Evolutionary conservation across 1,140 invertebrate species (phyloP).

Genomic region (Uloborus diversus): DNA sequence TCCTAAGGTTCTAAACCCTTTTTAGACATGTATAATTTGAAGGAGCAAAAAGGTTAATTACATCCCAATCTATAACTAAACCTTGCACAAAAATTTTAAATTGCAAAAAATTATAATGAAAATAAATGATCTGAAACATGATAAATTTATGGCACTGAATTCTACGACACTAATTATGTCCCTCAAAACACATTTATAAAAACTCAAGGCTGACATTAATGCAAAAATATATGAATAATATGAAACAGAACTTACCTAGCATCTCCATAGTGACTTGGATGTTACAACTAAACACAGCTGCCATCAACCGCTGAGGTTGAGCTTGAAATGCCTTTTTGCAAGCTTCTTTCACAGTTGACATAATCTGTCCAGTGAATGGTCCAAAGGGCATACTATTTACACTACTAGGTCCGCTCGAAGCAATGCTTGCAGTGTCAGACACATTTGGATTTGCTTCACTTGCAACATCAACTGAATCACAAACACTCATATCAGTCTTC

Average conservation of each 20-base stretch:
- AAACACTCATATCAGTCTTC: conserved; percentile 4
- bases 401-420: conserved; percentile 10
- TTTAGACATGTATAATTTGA: too few species aligned
- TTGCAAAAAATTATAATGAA: not conserved
- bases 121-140: not conserved
- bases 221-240: too few species aligned
- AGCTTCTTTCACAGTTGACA: conserved; percentile 89
- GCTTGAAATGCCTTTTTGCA: conserved; percentile 88
- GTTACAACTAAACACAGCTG: conserved; percentile 95
- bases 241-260: conserved; percentile 78
- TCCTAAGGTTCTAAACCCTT: too few species aligned
- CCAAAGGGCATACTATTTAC: conserved; percentile 62
- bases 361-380: conserved; percentile 84
- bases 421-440: conserved; percentile 31
- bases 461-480: not conserved
- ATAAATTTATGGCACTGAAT: not conserved
- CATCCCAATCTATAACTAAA: too few species aligned
- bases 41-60: too few species aligned
- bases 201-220: too few species aligned
- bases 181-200: too few species aligned
- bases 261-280: conserved; percentile 93
- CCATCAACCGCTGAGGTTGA: conserved; percentile 89
- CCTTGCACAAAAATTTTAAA: not conserved
- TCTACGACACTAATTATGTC: too few species aligned
- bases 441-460: not conserved